Evolutionary conservation across 2,888 invertebrate genomes (phyloP).

Genomic region (Brachyptera putata): DNA sequence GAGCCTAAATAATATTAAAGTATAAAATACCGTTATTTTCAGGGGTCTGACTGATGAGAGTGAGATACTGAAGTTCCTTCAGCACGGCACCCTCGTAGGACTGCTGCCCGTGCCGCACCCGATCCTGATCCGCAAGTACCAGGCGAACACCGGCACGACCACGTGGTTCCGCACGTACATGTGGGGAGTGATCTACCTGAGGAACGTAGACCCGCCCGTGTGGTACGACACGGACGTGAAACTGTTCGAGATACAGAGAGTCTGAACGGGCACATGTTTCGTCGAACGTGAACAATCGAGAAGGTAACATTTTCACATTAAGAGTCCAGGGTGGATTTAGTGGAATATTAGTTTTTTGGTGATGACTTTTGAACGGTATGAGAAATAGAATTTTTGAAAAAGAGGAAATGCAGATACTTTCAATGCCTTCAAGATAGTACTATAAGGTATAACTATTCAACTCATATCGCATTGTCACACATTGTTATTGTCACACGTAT

Average conservation of each 20-base stretch:
- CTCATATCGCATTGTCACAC: too few relatives aligned
- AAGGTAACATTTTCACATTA: neutral
- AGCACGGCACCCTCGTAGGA: slow-evolving; percentile 97
- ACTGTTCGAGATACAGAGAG: slow-evolving; percentile 95
- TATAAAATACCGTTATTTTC: too few relatives aligned
- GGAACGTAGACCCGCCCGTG: slow-evolving; percentile 97
- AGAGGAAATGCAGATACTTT: too few relatives aligned
- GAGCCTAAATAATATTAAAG: too few relatives aligned
- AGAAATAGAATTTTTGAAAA: too few relatives aligned
- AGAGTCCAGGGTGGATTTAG: too few relatives aligned
- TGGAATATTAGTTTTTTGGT: too few relatives aligned
- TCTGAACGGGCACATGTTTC: slow-evolving; percentile 52
- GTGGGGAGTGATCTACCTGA: slow-evolving; percentile 98
- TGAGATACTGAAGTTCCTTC: slow-evolving; percentile 97
- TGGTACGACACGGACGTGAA: slow-evolving; percentile 99
- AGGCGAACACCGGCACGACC: slow-evolving; percentile 96
- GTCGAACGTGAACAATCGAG: neutral
- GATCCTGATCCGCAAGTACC: slow-evolving; percentile 97
- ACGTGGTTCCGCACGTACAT: slow-evolving; percentile 99
- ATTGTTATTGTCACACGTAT: too few relatives aligned
- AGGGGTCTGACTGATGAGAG: slow-evolving; percentile 98
- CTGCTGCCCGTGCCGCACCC: slow-evolving; percentile 98
- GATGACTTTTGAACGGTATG: too few relatives aligned
- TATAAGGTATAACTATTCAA: too few relatives aligned
- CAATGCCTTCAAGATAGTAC: too few relatives aligned